phyloP scores from a whole-genome alignment of 2,113 vertebrate genomes.

The Upupa epops region DNA sequence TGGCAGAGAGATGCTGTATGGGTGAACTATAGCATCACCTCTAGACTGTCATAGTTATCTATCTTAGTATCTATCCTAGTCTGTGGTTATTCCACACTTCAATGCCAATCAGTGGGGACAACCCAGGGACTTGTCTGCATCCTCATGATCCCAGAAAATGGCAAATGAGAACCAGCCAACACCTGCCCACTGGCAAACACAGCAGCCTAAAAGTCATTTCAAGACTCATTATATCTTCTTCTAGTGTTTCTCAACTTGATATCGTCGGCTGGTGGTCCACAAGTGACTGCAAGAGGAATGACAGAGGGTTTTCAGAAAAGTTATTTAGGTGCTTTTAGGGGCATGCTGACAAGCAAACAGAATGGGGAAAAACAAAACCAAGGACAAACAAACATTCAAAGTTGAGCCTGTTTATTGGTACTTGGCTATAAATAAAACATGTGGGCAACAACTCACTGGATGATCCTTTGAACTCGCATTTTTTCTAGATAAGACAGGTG shows the following conservation, averaged over 20 bases:
- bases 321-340: not conserved
- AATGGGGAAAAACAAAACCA: not conserved
- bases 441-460: not conserved
- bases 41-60: too few relatives aligned
- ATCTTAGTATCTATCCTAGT: too few relatives aligned
- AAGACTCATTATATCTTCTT: not conserved
- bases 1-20: not conserved
- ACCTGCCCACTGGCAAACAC: not conserved
- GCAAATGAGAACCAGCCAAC: not conserved
- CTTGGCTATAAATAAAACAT: not conserved
- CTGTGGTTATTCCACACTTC: too few relatives aligned
- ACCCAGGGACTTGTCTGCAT: not conserved
- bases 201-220: not conserved
- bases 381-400: not conserved
- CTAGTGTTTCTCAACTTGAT: not conserved
- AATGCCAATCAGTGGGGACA: not conserved
- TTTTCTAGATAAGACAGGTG: not conserved
- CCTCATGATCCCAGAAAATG: not conserved
- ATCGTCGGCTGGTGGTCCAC: not conserved
- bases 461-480: not conserved
- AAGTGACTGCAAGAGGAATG: not conserved
- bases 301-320: not conserved
- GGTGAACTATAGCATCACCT: too few relatives aligned
- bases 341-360: not conserved
- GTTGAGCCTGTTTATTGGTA: not conserved